These are phyloP conservation scores for Micronycteris hirsuta DNA, from an alignment of 2,113 vertebrate genomes.

Conservation along the genomic window DNA sequence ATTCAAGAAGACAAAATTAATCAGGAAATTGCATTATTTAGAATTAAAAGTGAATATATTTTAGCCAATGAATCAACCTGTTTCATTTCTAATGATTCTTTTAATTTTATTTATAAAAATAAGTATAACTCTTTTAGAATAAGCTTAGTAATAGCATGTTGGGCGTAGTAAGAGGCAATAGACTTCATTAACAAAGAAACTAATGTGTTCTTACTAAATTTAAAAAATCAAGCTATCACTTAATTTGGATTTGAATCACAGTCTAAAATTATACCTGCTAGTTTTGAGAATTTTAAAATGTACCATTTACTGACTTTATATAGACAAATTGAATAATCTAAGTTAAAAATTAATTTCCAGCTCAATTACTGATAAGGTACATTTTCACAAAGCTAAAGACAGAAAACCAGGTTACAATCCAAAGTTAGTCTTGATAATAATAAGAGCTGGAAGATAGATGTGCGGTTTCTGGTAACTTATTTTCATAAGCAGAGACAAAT, in stretches of 20 bases:
- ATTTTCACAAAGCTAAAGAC: background rate
- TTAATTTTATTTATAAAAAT: background rate
- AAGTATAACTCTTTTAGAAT: background rate
- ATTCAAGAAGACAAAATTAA: background rate
- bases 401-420: background rate
- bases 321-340: background rate
- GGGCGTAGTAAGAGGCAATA: background rate
- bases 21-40: background rate
- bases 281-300: background rate
- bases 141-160: background rate
- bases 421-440: background rate
- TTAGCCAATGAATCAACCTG: background rate
- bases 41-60: background rate
- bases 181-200: background rate
- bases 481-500: background rate
- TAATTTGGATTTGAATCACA: background rate
- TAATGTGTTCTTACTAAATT: background rate
- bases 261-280: background rate
- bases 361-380: background rate
- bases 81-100: background rate
- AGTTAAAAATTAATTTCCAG: slow-evolving; percentile 8
- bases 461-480: background rate
- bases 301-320: background rate
- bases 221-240: background rate
- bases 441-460: background rate